phyloP scores from a whole-genome alignment of 2,888 invertebrate species.

The Acleris emargana region DNA sequence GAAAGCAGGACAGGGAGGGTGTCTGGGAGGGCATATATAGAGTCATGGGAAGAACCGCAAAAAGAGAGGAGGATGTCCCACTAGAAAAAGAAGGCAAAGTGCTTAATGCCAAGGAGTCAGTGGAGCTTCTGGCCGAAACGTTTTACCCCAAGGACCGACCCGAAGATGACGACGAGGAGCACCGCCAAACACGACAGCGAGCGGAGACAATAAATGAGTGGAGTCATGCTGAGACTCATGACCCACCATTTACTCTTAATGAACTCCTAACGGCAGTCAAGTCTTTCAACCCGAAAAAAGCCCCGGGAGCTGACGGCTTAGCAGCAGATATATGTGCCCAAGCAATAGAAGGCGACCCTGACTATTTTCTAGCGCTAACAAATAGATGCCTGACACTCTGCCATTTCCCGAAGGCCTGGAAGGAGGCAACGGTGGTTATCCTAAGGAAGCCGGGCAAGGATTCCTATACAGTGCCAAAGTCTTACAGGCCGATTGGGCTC shows the following conservation, averaged over 20 bases:
- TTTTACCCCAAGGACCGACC: constrained; percentile 8
- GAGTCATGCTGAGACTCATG: background rate
- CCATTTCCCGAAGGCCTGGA: constrained; percentile 5
- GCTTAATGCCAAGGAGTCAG: constrained; percentile 3
- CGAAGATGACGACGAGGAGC: background rate
- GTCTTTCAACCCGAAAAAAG: constrained; percentile 11
- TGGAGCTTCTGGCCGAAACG: constrained; percentile 6
- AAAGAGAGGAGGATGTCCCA: constrained; percentile 25
- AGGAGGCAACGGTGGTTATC: background rate
- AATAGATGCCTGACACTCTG: background rate
- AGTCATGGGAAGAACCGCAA: constrained; percentile 14
- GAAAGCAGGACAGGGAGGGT: constrained; percentile 32
- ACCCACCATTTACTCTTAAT: background rate
- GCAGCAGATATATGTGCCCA: background rate
- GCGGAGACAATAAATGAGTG: background rate
- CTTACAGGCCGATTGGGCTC: constrained; percentile 29
- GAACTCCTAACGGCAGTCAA: background rate
- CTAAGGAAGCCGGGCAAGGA: background rate
- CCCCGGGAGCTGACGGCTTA: constrained; percentile 2
- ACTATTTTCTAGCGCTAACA: background rate
- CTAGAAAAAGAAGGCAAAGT: background rate
- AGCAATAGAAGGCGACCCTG: background rate
- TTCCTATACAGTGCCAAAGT: background rate
- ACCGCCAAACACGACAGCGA: background rate
- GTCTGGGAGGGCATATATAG: constrained; percentile 33